Conservation (phyloP, 1,140 invertebrate species). For the Hyphantria cunea region DNA sequence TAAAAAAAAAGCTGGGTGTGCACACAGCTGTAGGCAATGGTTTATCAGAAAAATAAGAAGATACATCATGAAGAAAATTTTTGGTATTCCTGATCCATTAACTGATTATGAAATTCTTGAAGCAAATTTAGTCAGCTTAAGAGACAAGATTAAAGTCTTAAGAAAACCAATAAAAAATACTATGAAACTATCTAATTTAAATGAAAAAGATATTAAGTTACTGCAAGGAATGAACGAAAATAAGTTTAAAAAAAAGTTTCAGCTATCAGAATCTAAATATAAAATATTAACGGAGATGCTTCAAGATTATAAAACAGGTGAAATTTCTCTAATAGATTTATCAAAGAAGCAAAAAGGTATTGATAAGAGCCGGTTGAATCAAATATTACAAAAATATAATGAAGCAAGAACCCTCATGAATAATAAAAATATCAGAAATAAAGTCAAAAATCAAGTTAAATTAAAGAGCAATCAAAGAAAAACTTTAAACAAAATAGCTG, state of each 20-base stretch:
- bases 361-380: neutral
- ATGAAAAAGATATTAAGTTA: neutral
- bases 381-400: neutral
- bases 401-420: neutral
- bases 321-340: constrained; percentile 5
- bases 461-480: neutral
- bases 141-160: constrained; percentile 30
- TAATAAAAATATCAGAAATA: neutral
- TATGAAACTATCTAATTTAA: constrained; percentile 2
- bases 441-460: neutral
- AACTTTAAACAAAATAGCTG: neutral
- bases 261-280: neutral
- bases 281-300: neutral
- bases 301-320: neutral
- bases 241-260: neutral
- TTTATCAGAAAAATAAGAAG: too few species aligned
- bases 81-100: too few species aligned
- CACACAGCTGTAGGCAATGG: too few species aligned
- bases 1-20: too few species aligned
- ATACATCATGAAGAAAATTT: too few species aligned
- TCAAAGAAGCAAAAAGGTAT: constrained; percentile 16
- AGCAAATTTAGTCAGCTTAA: constrained; percentile 3
- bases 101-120: too few species aligned
- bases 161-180: constrained; percentile 11
- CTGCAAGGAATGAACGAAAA: neutral